A percentile compares a stretch with the other conserved stretches of the same genome.
Conservation (phyloP, 2,113 vertebrate species). For the Pelodiscus sinensis region DNA sequence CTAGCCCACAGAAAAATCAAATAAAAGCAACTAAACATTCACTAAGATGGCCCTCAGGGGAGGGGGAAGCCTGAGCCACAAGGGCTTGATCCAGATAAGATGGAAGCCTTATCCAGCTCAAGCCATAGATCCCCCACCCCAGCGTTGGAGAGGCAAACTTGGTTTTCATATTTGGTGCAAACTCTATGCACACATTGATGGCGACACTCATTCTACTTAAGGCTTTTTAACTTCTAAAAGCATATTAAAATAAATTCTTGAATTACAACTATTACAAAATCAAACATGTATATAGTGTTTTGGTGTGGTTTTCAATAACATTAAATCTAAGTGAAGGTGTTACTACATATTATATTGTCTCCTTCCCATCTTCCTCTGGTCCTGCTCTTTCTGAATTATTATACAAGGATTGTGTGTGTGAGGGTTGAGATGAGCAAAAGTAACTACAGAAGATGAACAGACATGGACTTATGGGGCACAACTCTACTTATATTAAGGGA, state of each 20-base stretch:
- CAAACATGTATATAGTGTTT: not conserved
- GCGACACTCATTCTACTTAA: not conserved
- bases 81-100: too few species aligned
- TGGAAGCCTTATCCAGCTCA: too few species aligned
- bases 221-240: not conserved
- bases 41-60: too few species aligned
- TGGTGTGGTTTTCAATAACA: not conserved
- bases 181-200: not conserved
- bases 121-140: too few species aligned
- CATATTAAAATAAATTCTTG: not conserved
- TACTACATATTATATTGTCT: rapidly evolving
- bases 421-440: not conserved
- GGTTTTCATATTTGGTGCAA: not conserved
- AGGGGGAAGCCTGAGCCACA: too few species aligned
- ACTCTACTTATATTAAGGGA: not conserved
- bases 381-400: not conserved
- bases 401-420: not conserved
- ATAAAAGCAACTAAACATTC: too few species aligned
- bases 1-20: too few species aligned
- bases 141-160: too few species aligned
- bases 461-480: not conserved
- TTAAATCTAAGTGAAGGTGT: not conserved
- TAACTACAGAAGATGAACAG: not conserved
- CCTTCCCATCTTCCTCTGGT: not conserved
- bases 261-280: not conserved